Conservation (phyloP, 2,888 invertebrate species). For the Oegoconia quadripuncta region DNA sequence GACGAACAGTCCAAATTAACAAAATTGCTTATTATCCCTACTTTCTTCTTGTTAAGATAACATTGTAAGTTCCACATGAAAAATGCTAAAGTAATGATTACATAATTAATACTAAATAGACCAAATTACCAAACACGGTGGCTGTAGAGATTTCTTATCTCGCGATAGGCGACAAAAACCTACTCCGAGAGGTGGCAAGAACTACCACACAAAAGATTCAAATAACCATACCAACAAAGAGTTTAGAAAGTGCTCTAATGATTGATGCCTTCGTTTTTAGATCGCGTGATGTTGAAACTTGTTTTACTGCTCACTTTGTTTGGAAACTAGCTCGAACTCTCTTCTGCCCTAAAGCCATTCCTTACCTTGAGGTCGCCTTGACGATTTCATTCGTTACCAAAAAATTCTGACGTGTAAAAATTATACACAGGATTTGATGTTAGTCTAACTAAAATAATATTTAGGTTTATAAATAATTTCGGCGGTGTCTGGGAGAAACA, state of each 20-base stretch:
- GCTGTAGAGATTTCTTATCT: constrained; percentile 4
- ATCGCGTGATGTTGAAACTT: constrained; percentile 48
- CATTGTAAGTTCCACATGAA: too few species aligned
- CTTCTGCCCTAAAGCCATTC: constrained; percentile 15
- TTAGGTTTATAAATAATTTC: too few species aligned
- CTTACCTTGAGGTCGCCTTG: too few species aligned
- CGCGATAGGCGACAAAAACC: constrained; percentile 3
- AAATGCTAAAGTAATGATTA: too few species aligned
- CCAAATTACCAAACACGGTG: background rate
- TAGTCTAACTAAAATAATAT: too few species aligned
- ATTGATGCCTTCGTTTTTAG: constrained; percentile 48
- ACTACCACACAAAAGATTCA: constrained; percentile 23
- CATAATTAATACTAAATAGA: background rate
- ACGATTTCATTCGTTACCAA: too few species aligned
- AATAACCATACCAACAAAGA: constrained; percentile 47
- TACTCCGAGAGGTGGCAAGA: constrained; percentile 3
- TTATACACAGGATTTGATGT: too few species aligned
- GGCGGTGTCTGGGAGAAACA: too few species aligned
- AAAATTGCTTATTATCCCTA: too few species aligned
- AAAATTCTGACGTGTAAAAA: too few species aligned
- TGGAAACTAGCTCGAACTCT: constrained; percentile 14
- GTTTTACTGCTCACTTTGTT: constrained; percentile 36
- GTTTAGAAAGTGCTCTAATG: constrained; percentile 66
- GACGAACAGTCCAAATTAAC: too few species aligned
- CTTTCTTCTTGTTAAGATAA: too few species aligned